Base-by-base conservation (phyloP, 2,888 invertebrate genomes). In the Endomychus coccineus region DNA sequence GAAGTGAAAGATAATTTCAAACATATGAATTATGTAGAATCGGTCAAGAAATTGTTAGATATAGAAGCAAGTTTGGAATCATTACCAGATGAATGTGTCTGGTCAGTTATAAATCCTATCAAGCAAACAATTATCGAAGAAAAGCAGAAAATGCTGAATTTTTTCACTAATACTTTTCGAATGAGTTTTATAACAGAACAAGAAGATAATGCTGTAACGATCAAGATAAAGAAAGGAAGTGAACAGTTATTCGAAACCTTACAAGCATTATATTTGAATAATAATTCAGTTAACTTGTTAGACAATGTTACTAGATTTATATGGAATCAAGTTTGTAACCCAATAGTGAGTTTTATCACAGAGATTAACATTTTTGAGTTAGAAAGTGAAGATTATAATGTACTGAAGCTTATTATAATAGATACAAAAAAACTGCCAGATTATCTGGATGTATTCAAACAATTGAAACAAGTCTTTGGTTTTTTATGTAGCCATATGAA, bases 231-330 rank as follows among this genome's bases (percentile, higher is more conserved):
- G 15, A 55, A 69, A 34, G 40, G 47, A 16, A 60, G 59, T 21
- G 45, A 57, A 24, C 66, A 71, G 45, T 52, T 71, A 13, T 43
- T 70, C 27, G 61, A 63, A 46, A 68, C 69, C n/a, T 49, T 73
- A 24, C 56, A 61, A 25, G 65, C 64, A 34, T 60, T 58, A 11
- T 52, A 48, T 28, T 37, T 39, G 21, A 39, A 44, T 37, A 46
- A 45, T 55, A 50, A 69, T 55, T 51, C 78, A 51, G 54, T 67
- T 55, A 49, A 50, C 16, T 73, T 72, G 51, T 56, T 84, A 4
- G 64, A 68, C 34, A 75, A n/a, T n/a, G n/a, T 85, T 51, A 67
- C 75, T 2, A 66, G 67, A 37, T 74, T 73, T 49, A 52, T 86
- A 11, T 61, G 78, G 47, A 67, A 73, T 17, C 60, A 73, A 42